Percentiles rank a stretch among this genome's conserved stretches.
Evolutionary conservation across 2,888 invertebrate genomes (phyloP).

Genomic region (Nomada goodeniana): DNA sequence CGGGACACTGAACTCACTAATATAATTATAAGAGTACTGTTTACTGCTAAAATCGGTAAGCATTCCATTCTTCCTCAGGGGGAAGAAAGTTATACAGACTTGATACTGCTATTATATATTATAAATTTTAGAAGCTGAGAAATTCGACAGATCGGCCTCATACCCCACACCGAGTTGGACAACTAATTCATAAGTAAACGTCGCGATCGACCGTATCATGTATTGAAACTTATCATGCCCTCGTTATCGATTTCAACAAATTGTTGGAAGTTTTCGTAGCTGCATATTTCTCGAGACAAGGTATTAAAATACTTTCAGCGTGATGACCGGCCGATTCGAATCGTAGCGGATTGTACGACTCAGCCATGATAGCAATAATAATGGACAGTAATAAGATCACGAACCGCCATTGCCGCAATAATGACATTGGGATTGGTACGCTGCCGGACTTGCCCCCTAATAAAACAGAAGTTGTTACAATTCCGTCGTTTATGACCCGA

Average conservation of each 20-base stretch:
- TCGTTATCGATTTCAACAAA: neutral
- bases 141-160: too few relatives aligned
- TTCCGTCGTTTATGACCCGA: constrained; percentile 75
- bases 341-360: constrained; percentile 41
- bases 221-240: too few relatives aligned
- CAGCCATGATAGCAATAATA: constrained; percentile 72
- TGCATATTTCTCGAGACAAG: neutral
- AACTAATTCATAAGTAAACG: too few relatives aligned
- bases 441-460: constrained; percentile 75
- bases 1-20: too few relatives aligned
- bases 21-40: too few relatives aligned
- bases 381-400: constrained; percentile 80
- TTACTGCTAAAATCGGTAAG: too few relatives aligned
- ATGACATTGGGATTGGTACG: constrained; percentile 74
- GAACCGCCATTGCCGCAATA: constrained; percentile 76
- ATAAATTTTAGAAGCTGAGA: too few relatives aligned
- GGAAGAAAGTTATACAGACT: too few relatives aligned
- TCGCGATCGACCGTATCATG: too few relatives aligned
- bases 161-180: too few relatives aligned
- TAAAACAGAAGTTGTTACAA: constrained; percentile 80
- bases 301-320: constrained; percentile 51
- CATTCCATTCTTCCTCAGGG: too few relatives aligned
- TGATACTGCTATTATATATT: too few relatives aligned
- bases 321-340: constrained; percentile 50
- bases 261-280: neutral